These are phyloP conservation scores for Epistrophella euchroma DNA, from an alignment of 2,888 invertebrate genomes.

Conservation along the genomic window DNA sequence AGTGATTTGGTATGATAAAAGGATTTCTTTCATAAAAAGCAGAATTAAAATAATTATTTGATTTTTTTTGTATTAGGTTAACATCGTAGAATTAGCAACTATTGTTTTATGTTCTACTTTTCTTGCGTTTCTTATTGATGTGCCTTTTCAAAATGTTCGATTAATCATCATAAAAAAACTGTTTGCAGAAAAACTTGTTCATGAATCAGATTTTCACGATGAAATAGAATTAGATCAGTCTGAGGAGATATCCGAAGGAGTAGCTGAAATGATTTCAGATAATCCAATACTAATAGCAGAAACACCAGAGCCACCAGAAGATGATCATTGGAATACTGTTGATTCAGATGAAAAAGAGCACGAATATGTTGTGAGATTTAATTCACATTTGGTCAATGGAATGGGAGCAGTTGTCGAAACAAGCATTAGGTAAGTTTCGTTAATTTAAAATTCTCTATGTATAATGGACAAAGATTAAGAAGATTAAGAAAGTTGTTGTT, in stretches of 20 bases:
- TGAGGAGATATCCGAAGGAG: constrained; percentile 70
- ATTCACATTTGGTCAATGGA: constrained; percentile 62
- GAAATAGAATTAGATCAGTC: constrained; percentile 79
- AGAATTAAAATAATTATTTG: not conserved
- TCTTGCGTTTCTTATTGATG: constrained; percentile 87
- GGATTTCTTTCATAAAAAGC: not conserved
- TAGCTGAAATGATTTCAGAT: constrained; percentile 50
- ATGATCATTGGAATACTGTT: constrained; percentile 84
- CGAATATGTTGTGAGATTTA: constrained; percentile 75
- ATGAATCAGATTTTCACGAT: constrained; percentile 68
- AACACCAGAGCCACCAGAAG: constrained; percentile 79
- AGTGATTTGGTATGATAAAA: constrained; percentile 85
- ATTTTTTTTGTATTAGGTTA: constrained; percentile 84
- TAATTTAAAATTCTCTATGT: not conserved
- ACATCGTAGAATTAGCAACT: constrained; percentile 85
- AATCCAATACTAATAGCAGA: constrained; percentile 72
- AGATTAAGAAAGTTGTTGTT: too few species aligned
- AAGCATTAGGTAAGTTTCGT: constrained; percentile 48
- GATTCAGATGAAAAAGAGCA: constrained; percentile 80
- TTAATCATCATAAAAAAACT: constrained; percentile 83
- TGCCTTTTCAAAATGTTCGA: constrained; percentile 86
- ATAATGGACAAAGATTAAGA: too few species aligned
- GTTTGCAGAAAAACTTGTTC: constrained; percentile 78
- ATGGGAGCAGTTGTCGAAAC: constrained; percentile 52
- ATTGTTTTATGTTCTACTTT: constrained; percentile 85